Conservation (phyloP, 2,113 vertebrate genomes). For the Eurystomus gularis region DNA sequence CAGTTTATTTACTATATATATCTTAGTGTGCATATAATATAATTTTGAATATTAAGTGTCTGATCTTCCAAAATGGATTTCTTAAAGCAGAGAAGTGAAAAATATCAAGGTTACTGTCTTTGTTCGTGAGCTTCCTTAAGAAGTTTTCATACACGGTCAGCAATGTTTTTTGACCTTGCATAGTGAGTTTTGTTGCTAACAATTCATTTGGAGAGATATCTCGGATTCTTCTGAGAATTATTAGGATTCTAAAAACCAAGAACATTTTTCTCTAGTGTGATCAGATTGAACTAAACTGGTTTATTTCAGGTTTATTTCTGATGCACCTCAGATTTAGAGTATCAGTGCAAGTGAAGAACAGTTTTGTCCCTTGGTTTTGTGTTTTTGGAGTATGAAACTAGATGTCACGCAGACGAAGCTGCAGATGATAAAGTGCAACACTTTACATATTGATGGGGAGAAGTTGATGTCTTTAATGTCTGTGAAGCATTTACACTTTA, state of each 20-base stretch:
- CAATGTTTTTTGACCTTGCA: neutral
- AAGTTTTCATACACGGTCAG: neutral
- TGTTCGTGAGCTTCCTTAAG: neutral
- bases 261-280: neutral
- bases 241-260: neutral
- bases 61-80: neutral
- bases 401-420: neutral
- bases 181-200: neutral
- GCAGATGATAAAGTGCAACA: neutral
- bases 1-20: neutral
- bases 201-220: neutral
- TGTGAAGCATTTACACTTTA: slow-evolving; percentile 29
- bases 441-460: neutral
- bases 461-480: neutral
- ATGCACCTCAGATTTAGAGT: slow-evolving; percentile 35
- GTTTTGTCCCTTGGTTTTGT: neutral
- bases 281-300: slow-evolving; percentile 3
- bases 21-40: neutral
- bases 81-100: neutral
- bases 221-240: neutral
- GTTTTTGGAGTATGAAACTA: neutral
- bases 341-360: neutral
- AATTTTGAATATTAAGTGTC: neutral
- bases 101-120: neutral
- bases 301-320: slow-evolving; percentile 40